phyloP scores from a whole-genome alignment of 2,888 invertebrate species.

The Leptodirus hochenwartii region DNA sequence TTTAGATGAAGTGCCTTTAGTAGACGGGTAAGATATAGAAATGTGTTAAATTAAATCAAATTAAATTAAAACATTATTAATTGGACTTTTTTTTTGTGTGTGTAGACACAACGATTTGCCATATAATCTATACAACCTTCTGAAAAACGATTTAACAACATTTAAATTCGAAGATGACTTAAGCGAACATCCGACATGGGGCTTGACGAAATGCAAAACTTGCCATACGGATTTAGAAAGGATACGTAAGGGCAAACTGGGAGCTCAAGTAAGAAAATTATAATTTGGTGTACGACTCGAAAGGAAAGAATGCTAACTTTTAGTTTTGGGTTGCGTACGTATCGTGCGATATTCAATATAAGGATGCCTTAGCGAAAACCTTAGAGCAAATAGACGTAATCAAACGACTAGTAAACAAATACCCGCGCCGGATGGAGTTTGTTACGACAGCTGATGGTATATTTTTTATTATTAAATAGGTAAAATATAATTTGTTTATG shows the following conservation, averaged over 20 bases:
- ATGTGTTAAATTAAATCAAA: too few species aligned
- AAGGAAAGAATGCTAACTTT: too few species aligned
- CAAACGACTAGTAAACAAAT: slow-evolving; percentile 26
- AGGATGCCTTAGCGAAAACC: slow-evolving; percentile 35
- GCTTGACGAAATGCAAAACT: slow-evolving; percentile 20
- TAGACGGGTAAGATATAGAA: too few species aligned
- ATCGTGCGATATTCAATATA: slow-evolving; percentile 31
- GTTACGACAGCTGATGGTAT: slow-evolving; percentile 25
- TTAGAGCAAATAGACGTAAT: slow-evolving; percentile 44
- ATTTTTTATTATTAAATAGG: too few species aligned
- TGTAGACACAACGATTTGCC: slow-evolving; percentile 33
- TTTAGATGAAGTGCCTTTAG: too few species aligned
- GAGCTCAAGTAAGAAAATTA: slow-evolving; percentile 29
- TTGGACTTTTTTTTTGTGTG: too few species aligned
- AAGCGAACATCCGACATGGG: slow-evolving; percentile 24
- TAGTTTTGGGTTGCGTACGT: slow-evolving; percentile 44
- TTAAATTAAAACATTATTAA: too few species aligned
- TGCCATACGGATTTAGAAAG: slow-evolving; percentile 35
- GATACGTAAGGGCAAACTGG: slow-evolving; percentile 31
- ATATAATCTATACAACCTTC: slow-evolving; percentile 23
- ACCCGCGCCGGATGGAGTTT: slow-evolving; percentile 25
- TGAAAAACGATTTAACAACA: slow-evolving; percentile 24
- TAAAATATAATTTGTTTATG: too few species aligned
- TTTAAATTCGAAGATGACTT: slow-evolving; percentile 27
- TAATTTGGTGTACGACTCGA: not conserved